Percentiles rank a stretch among this genome's conserved stretches.
Evolutionary conservation across 1,140 invertebrate genomes (phyloP).

Genomic region (Whitmania pigra): DNA sequence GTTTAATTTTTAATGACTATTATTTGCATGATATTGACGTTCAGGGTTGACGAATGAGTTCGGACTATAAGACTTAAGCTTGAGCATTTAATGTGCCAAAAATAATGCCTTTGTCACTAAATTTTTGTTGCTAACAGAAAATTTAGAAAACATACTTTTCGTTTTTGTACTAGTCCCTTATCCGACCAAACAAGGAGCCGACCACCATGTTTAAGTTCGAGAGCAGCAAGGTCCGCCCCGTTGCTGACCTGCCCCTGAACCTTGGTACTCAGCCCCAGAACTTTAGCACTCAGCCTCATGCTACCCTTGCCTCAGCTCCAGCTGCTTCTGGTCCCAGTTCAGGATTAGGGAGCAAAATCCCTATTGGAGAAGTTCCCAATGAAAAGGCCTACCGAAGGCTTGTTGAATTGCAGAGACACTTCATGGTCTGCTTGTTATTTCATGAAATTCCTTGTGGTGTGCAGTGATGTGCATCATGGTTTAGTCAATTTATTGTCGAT

Average conservation of each 20-base stretch:
- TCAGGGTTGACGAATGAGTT: too few relatives aligned
- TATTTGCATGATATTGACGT: too few relatives aligned
- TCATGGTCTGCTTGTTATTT: neutral
- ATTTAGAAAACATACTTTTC: too few relatives aligned
- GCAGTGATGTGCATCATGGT: too few relatives aligned
- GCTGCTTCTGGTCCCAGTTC: neutral
- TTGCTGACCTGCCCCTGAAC: slow-evolving; percentile 1
- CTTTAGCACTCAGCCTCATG: neutral
- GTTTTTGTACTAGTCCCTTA: neutral
- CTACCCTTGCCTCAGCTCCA: neutral
- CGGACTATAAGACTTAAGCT: too few relatives aligned
- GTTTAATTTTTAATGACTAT: too few relatives aligned
- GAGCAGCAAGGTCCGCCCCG: neutral
- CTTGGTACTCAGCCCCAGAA: neutral
- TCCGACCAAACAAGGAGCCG: neutral
- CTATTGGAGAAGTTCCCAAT: neutral
- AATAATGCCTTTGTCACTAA: too few relatives aligned
- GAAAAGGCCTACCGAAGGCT: neutral
- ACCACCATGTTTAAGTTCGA: neutral
- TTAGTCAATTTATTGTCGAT: too few relatives aligned
- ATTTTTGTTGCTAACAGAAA: too few relatives aligned
- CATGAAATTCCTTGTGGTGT: neutral
- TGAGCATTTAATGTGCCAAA: too few relatives aligned
- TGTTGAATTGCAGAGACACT: neutral
- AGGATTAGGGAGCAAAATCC: neutral